Base-by-base conservation (phyloP, 1,140 invertebrate species). In the Phymorhynchus buccinoides region DNA sequence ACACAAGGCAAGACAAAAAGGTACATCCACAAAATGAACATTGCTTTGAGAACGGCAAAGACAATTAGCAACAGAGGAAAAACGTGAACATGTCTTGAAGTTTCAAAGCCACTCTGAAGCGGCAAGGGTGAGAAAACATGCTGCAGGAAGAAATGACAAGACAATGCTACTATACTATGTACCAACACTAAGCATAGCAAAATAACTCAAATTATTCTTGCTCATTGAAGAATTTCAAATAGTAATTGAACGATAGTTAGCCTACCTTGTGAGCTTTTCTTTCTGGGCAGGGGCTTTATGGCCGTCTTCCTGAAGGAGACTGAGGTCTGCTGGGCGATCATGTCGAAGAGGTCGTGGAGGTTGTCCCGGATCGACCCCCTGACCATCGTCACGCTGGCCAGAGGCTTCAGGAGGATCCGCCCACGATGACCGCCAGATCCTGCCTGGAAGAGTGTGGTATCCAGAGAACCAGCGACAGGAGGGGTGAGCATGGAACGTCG, bases 291-390 rank as follows among this genome's bases (percentile, higher is more conserved):
- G 4, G 73, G 73, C 73, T 75, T 41, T 3, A 79, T 30, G 12
- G 77, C 77, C 27, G n/a, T 30, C 77, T 30, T 56, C 42, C 77
- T 79, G 42, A 79, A 79, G 41, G 77, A 79, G n/a, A 3, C 2
- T 27, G 42, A 39, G 3, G 27, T 79, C 42, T 79, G 77, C 77
- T 52, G 42, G 14, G 77, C 77, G 42, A 30, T 32, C 9, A 79
- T 79, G 6, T 79, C 77, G 42, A 79, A 79, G 27, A 79, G 44
- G n/a, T 14, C 22, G 42, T 42, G 77, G 14, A 79, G 42, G 16
- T 3, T 52, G 27, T 48, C 77, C n/a, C 77, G 77, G n/a, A 79
- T 30, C 3, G 77, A 79, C 18, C 37, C 16, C 35, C 30, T 32
- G 6, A 37, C 30, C 68, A 71, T 37, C 6, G 68, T 32, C 6